Conservation (phyloP, 2,888 invertebrate species). For the Phyllotreta striolata region DNA sequence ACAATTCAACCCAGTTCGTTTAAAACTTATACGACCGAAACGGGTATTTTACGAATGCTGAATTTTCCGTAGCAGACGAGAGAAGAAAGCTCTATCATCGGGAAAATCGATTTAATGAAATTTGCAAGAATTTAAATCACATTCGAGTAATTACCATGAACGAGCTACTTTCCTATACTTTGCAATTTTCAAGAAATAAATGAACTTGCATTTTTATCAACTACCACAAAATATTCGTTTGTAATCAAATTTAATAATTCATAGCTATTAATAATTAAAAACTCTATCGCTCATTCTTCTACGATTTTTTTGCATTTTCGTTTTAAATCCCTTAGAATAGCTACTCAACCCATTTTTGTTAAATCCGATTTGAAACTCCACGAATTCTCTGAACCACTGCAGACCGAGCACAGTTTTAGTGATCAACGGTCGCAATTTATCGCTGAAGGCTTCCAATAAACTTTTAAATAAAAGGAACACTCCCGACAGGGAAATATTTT, state of each 20-base stretch:
- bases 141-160: too few species aligned
- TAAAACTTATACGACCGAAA: constrained; percentile 18
- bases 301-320: background rate
- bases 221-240: too few species aligned
- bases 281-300: too few species aligned
- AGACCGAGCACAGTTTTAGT: constrained; percentile 1
- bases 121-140: background rate
- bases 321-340: background rate
- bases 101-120: constrained; percentile 13
- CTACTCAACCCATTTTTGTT: background rate
- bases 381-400: constrained; percentile 1
- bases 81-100: background rate
- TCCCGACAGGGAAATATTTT: too few species aligned
- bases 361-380: constrained; percentile 9
- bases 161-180: too few species aligned
- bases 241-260: too few species aligned
- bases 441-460: constrained; percentile 9
- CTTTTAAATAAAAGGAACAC: background rate
- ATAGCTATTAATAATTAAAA: too few species aligned
- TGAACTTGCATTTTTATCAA: too few species aligned
- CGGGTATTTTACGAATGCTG: constrained; percentile 23
- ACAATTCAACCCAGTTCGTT: constrained; percentile 8
- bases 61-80: background rate
- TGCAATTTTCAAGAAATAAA: too few species aligned
- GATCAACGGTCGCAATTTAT: constrained; percentile 18